Evolutionary conservation across 2,888 invertebrate genomes (phyloP).

Genomic region (Eilema caniola): DNA sequence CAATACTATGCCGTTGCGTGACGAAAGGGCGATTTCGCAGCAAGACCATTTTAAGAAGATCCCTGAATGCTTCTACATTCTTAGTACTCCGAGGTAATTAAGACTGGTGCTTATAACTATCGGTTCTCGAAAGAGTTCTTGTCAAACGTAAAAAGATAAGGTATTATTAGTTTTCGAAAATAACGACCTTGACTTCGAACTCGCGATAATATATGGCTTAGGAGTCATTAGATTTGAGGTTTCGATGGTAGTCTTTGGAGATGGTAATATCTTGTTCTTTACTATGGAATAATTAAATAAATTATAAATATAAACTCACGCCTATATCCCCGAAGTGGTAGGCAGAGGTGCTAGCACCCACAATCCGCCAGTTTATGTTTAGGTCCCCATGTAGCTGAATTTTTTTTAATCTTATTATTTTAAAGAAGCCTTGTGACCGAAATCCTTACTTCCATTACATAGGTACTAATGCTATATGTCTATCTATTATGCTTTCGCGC

Average conservation of each 20-base stretch:
- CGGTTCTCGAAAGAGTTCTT: conserved; percentile 33
- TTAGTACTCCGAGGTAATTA: not conserved
- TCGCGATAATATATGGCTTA: conserved; percentile 55
- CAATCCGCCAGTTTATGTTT: no score
- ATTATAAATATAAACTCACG: no score
- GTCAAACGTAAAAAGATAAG: conserved; percentile 53
- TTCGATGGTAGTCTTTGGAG: conserved; percentile 17
- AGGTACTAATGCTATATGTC: no score
- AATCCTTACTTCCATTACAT: no score
- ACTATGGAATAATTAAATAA: no score
- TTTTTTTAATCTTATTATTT: no score
- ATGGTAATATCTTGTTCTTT: no score
- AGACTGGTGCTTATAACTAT: conserved; percentile 23
- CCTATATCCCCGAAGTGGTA: no score
- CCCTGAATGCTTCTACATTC: not conserved
- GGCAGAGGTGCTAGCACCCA: no score
- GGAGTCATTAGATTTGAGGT: conserved; percentile 20
- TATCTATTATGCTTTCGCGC: no score
- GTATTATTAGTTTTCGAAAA: conserved; percentile 58
- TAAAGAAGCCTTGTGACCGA: no score
- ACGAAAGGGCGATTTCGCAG: conserved; percentile 52
- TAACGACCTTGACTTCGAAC: conserved; percentile 45
- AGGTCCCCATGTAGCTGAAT: no score
- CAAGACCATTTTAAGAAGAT: conserved; percentile 12
- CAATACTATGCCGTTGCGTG: conserved; percentile 65